Conservation (phyloP, 2,888 invertebrate genomes). For the Diloba caeruleocephala region DNA sequence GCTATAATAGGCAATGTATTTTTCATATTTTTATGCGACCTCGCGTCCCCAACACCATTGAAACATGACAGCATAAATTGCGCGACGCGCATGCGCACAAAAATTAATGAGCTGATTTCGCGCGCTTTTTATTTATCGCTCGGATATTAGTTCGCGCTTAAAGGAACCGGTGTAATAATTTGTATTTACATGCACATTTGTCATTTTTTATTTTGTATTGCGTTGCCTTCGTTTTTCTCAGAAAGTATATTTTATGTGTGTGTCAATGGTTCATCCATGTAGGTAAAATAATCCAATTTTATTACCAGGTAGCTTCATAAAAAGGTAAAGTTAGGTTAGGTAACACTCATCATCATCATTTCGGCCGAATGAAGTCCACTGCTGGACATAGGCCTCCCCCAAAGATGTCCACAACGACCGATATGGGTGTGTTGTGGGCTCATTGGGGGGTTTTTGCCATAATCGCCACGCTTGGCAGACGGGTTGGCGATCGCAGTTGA, state of each 20-base stretch:
- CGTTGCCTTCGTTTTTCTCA: slow-evolving; percentile 41
- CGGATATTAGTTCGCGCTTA: slow-evolving; percentile 69
- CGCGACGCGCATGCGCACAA: slow-evolving; percentile 65
- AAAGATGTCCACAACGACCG: no score
- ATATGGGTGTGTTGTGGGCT: no score
- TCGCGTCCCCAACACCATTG: slow-evolving; percentile 62
- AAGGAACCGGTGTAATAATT: slow-evolving; percentile 60
- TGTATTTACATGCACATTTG: slow-evolving; percentile 59
- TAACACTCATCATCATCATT: no score
- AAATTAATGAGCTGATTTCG: slow-evolving; percentile 84
- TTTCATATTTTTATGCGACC: slow-evolving; percentile 17
- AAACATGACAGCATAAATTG: slow-evolving; percentile 80
- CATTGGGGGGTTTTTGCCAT: no score
- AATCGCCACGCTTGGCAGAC: no score
- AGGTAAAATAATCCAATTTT: slow-evolving; percentile 8
- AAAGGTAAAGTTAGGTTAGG: no score
- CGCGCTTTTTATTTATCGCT: slow-evolving; percentile 80
- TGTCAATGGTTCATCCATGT: slow-evolving; percentile 15
- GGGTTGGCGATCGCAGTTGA: no score
- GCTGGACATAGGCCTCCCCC: no score
- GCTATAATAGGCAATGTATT: slow-evolving; percentile 7
- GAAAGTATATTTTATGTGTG: slow-evolving; percentile 28
- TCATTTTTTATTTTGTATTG: slow-evolving; percentile 62
- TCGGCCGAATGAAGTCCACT: no score
- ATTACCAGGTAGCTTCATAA: slow-evolving; percentile 3